Evolutionary conservation across 2,797 vertebrate genomes (phyloP).

Genomic region (Etheostoma perlongum): DNA sequence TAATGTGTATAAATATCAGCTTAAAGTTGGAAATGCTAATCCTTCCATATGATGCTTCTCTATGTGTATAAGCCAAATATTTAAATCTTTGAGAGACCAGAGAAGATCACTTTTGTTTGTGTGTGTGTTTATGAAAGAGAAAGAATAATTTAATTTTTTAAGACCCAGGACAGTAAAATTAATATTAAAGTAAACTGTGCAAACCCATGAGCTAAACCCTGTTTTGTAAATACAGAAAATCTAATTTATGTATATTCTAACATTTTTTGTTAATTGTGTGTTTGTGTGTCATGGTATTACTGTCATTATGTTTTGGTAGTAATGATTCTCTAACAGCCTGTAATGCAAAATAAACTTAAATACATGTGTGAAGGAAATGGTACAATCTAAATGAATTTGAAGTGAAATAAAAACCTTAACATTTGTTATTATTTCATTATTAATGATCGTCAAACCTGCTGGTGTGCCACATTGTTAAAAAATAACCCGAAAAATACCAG

Average conservation of each 20-base stretch:
- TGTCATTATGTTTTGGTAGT: not conserved
- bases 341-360: not conserved
- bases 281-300: not conserved
- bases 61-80: not conserved
- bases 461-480: not conserved
- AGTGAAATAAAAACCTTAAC: not conserved
- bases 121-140: not conserved
- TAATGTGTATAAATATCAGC: not conserved
- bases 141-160: no score
- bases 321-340: not conserved
- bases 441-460: not conserved
- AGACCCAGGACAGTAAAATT: not conserved
- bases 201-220: not conserved
- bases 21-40: not conserved
- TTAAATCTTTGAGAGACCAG: not conserved
- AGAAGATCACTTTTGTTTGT: not conserved
- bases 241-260: not conserved
- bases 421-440: no score
- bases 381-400: not conserved
- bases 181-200: not conserved
- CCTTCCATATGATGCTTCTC: not conserved
- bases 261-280: not conserved
- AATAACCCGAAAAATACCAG: no score
- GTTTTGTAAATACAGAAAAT: conserved; percentile 37
- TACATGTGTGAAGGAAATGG: conserved; percentile 3